A percentile compares a stretch with the other conserved stretches of the same genome.
Evolutionary conservation across 2,888 invertebrate species (phyloP).

Genomic region (Saturnia pavonia): DNA sequence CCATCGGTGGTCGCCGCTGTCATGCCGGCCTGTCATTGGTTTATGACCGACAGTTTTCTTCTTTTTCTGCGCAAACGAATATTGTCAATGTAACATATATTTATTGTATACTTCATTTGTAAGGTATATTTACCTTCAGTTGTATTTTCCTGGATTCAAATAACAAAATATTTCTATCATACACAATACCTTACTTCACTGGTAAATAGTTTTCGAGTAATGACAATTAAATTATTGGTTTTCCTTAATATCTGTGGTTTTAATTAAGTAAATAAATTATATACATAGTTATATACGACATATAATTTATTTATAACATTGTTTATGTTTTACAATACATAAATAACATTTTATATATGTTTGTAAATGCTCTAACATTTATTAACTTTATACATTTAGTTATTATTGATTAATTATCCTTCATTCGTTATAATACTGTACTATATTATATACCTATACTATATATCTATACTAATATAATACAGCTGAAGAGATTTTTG

Average conservation of each 20-base stretch:
- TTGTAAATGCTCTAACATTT: no score
- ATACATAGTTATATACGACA: background rate
- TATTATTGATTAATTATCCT: background rate
- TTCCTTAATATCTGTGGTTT: constrained; percentile 9
- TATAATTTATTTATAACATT: background rate
- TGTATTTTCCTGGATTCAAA: background rate
- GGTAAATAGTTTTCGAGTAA: background rate
- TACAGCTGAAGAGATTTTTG: no score
- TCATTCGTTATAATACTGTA: background rate
- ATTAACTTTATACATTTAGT: no score
- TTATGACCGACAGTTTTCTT: no score
- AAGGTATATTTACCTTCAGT: background rate
- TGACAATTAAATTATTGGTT: background rate
- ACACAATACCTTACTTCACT: background rate
- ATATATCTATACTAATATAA: no score
- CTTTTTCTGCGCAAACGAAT: no score
- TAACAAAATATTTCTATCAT: background rate
- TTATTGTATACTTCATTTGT: background rate
- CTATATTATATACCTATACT: background rate
- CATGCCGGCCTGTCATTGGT: no score
- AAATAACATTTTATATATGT: background rate
- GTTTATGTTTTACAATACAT: background rate
- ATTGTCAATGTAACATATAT: background rate
- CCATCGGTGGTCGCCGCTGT: no score
- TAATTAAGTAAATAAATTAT: background rate